A percentile compares a stretch with the other conserved stretches of the same genome.
Conservation (phyloP, 2,888 invertebrate species). For the Colletes collaris region DNA sequence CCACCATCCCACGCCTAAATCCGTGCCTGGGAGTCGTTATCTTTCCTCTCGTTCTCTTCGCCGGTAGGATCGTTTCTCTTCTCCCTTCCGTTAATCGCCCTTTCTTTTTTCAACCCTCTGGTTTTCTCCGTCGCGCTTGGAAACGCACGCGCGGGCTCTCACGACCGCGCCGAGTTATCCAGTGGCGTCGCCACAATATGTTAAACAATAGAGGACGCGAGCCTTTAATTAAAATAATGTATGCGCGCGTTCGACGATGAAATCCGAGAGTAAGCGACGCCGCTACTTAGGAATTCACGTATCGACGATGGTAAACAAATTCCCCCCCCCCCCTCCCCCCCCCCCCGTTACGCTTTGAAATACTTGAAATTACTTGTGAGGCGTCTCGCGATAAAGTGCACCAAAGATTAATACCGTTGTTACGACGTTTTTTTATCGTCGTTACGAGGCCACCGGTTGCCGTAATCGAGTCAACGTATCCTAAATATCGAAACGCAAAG, state of each 20-base stretch:
- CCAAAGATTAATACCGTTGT: too few relatives aligned
- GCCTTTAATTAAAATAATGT: constrained; percentile 46
- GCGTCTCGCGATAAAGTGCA: not conserved
- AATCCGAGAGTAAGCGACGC: not conserved
- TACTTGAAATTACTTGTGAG: not conserved
- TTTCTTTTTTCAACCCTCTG: constrained; percentile 33
- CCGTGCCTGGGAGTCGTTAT: constrained; percentile 58
- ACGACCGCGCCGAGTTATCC: constrained; percentile 57
- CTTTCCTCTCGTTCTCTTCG: constrained; percentile 2
- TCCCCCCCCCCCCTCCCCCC: not conserved
- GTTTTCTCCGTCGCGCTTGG: constrained; percentile 32
- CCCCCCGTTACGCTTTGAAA: not conserved
- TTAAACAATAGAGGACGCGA: constrained; percentile 48
- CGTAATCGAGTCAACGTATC: too few relatives aligned
- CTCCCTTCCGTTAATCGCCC: constrained; percentile 45
- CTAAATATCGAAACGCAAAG: too few relatives aligned
- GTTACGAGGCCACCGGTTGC: too few relatives aligned
- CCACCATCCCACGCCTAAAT: constrained; percentile 66
- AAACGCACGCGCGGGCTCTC: constrained; percentile 64
- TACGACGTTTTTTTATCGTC: too few relatives aligned
- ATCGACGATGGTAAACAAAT: not conserved
- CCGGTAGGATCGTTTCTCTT: constrained; percentile 20
- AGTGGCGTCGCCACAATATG: constrained; percentile 61
- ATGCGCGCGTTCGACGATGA: not conserved
- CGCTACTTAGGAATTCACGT: not conserved